Conservation (phyloP, 2,888 invertebrate genomes). For the Parnassius apollo region DNA sequence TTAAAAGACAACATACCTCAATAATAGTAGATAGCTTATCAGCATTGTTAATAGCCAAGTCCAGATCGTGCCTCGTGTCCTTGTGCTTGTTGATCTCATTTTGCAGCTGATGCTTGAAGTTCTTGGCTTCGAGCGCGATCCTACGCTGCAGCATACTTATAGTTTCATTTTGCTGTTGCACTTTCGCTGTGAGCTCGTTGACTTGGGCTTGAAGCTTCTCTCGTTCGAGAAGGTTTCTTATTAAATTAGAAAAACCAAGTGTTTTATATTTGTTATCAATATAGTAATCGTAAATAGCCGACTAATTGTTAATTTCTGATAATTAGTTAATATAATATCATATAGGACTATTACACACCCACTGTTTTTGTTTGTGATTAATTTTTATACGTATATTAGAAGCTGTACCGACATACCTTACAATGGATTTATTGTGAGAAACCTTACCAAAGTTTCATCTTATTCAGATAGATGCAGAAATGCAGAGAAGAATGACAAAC, state of each 20-base stretch:
- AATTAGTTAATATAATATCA: no score
- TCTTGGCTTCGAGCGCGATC: conserved; percentile 87
- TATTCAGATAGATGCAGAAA: no score
- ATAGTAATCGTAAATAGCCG: no score
- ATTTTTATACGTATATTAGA: no score
- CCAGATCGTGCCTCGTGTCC: conserved; percentile 85
- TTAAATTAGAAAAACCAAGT: background rate
- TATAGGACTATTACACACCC: no score
- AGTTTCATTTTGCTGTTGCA: conserved; percentile 82
- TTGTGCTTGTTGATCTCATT: conserved; percentile 86
- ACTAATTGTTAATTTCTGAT: no score
- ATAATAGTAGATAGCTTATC: conserved; percentile 81
- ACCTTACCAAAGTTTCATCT: no score
- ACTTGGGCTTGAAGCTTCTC: conserved; percentile 86
- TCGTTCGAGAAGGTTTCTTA: conserved; percentile 85
- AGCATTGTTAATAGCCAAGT: conserved; percentile 82
- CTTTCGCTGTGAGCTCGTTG: conserved; percentile 75
- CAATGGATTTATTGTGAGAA: no score
- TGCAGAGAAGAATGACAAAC: no score
- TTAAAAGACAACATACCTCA: conserved; percentile 64
- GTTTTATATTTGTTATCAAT: no score
- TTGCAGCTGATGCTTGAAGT: conserved; percentile 85
- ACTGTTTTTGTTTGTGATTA: no score
- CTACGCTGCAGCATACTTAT: conserved; percentile 85
- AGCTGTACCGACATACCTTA: no score